phyloP scores from a whole-genome alignment of 2,113 vertebrate genomes.

The Cromileptes altivelis region DNA sequence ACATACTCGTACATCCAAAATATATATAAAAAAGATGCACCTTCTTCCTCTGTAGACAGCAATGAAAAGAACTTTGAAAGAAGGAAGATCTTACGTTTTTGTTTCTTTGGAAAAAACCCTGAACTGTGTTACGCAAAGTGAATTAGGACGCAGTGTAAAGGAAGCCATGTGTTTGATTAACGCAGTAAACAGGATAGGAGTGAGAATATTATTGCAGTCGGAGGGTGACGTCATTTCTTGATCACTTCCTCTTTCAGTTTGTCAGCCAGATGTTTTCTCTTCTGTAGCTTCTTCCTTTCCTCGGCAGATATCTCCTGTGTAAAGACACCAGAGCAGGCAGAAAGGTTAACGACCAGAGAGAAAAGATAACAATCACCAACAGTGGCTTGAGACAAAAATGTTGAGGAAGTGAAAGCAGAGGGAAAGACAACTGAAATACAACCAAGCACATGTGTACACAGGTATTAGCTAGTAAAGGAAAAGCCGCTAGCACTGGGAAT shows the following conservation, averaged over 20 bases:
- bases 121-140: slow-evolving; percentile 4
- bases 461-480: neutral
- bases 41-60: neutral
- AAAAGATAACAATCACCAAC: neutral
- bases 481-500: neutral
- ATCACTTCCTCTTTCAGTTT: slow-evolving; percentile 99
- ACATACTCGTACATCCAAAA: neutral
- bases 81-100: slow-evolving; percentile 26
- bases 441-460: neutral
- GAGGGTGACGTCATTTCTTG: slow-evolving; percentile 86
- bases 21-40: neutral
- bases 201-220: slow-evolving; percentile 35
- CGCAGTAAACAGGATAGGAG: slow-evolving; percentile 8
- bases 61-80: neutral
- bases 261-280: slow-evolving; percentile 94
- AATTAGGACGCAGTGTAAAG: slow-evolving; percentile 22
- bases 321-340: slow-evolving; percentile 30
- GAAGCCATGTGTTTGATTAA: slow-evolving; percentile 42
- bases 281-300: slow-evolving; percentile 92
- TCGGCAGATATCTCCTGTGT: slow-evolving; percentile 90
- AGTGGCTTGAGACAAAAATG: neutral
- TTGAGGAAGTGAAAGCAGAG: neutral
- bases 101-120: slow-evolving; percentile 9
- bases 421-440: slow-evolving; percentile 1
- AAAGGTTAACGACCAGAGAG: neutral